phyloP scores from a whole-genome alignment of 2,888 invertebrate species.

The Zonitis immaculata region DNA sequence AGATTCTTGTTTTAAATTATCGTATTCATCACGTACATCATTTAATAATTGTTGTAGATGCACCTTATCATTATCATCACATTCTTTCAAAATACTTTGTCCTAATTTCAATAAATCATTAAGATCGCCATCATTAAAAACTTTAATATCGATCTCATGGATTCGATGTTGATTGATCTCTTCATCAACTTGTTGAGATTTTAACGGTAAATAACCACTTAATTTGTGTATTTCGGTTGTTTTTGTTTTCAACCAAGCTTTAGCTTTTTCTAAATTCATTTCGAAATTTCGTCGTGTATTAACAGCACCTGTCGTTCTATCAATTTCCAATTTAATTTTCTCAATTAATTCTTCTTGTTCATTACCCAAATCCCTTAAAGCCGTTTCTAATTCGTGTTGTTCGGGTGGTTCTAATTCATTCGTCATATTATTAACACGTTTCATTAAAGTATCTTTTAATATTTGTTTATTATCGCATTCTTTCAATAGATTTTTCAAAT shows the following conservation, averaged over 20 bases:
- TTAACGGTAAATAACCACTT: slow-evolving; percentile 73
- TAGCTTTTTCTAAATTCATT: slow-evolving; percentile 70
- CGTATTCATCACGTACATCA: slow-evolving; percentile 67
- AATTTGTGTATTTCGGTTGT: slow-evolving; percentile 70
- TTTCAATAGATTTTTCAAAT: slow-evolving; percentile 68
- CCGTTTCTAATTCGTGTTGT: slow-evolving; percentile 70
- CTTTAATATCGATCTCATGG: slow-evolving; percentile 70
- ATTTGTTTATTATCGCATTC: slow-evolving; percentile 82
- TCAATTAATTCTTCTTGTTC: slow-evolving; percentile 72
- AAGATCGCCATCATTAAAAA: slow-evolving; percentile 70
- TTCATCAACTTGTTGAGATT: slow-evolving; percentile 75
- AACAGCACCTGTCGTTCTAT: slow-evolving; percentile 63
- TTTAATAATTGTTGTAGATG: slow-evolving; percentile 63
- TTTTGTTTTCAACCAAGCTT: slow-evolving; percentile 75
- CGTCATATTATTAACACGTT: slow-evolving; percentile 77
- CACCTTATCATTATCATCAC: slow-evolving; percentile 65
- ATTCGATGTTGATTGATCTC: slow-evolving; percentile 72
- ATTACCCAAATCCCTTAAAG: slow-evolving; percentile 64
- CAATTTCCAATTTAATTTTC: slow-evolving; percentile 69
- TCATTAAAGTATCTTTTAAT: slow-evolving; percentile 75
- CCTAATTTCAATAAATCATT: slow-evolving; percentile 73
- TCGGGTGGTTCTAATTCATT: slow-evolving; percentile 82
- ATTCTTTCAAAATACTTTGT: slow-evolving; percentile 73
- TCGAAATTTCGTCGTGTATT: slow-evolving; percentile 74
- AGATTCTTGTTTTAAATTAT: slow-evolving; percentile 67